Evolutionary conservation across 2,797 vertebrate species (phyloP), one percentile per base, ranked within the genome.

Genomic region (Myotis vivesi): DNA sequence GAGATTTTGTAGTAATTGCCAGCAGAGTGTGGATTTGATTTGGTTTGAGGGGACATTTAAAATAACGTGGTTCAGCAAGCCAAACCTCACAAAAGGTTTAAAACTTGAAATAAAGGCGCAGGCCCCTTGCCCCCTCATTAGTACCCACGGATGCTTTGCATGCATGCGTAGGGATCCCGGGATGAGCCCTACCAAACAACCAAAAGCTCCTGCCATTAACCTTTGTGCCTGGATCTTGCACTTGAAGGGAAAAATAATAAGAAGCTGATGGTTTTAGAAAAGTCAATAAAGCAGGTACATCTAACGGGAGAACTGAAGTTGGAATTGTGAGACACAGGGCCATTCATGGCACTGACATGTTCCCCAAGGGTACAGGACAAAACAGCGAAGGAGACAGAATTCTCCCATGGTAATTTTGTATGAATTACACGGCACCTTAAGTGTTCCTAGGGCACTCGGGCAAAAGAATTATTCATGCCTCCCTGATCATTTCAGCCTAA

Each of bases 381-480:
- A 95, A 80, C 38, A 53, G 44, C 59, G 77, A 57, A 44, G 69
- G 84, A 76, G 64, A 87, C 59, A 55, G 66, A 93, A 88, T 87
- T 95, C 93, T 95, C 90, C 82, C 89, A 91, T 64, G 82, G 80
- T 75, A 72, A 84, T 96, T 97, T 88, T 64, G 90, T 83, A 84
- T 94, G 94, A 96, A 95, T 94, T 81, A 88, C 95, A 93, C 0
- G 33, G 87, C 95, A 96, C 79, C 92, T 87, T 88, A 91, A 93
- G 46, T 77, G 44, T 92, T 91, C 96, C 59, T 79, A 44, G 79
- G 77, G 59, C 90, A 89, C 10, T 15, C 16, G 84, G 89, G 84
- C 41, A 96, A 95, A 95, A 79, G 72, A 85, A 91, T 93, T 95
- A 91, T 96, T 88, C 91, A 94, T 77, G 93, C 95, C 66, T 96